Conservation (phyloP, 2,888 invertebrate species). For the Gastracanthus pulcherrimus region DNA sequence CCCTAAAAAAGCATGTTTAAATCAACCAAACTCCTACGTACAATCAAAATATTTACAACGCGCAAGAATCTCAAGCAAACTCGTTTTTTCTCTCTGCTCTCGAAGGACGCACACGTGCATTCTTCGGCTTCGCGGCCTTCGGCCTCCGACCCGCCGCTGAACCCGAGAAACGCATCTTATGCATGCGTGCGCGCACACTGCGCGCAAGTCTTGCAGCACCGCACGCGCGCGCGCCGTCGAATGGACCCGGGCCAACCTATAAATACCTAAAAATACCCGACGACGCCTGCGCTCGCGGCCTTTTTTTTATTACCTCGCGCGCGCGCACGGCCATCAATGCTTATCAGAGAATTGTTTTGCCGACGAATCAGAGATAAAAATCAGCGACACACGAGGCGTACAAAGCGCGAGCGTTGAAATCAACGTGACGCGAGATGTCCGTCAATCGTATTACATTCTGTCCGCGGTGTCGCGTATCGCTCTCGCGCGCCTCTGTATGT, state of each 20-base stretch:
- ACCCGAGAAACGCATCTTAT: neutral
- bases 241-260: constrained; percentile 14
- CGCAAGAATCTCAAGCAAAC: neutral
- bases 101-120: neutral
- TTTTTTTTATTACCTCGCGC: neutral
- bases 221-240: too few species aligned
- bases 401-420: too few species aligned
- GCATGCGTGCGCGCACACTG: neutral
- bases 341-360: constrained; percentile 23
- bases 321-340: neutral
- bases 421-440: neutral
- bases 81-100: neutral
- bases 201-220: too few species aligned
- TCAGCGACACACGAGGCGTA: neutral
- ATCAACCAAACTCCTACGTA: too few species aligned
- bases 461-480: neutral
- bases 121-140: neutral
- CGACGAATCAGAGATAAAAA: constrained; percentile 29
- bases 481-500: too few species aligned
- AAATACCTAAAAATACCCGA: neutral
- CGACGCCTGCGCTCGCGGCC: neutral
- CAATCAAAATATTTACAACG: neutral
- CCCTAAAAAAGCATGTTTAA: too few species aligned
- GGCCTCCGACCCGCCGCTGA: constrained; percentile 8
- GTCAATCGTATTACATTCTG: neutral